Evolutionary conservation across 2,797 vertebrate species (phyloP).

Genomic region (Remorina albescens): DNA sequence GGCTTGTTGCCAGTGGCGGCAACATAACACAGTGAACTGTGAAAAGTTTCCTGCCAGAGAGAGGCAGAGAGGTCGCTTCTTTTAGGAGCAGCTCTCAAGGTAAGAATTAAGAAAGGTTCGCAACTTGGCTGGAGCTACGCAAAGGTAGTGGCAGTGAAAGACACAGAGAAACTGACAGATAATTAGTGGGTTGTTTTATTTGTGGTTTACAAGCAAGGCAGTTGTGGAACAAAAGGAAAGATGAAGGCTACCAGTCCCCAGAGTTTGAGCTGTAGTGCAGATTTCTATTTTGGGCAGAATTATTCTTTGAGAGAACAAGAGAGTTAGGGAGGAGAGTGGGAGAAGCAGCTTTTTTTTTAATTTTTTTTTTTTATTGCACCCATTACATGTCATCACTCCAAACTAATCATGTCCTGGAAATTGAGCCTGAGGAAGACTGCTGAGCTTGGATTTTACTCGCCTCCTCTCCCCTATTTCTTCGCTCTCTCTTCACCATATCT

Average conservation of each 20-base stretch:
- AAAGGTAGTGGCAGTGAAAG: slow-evolving; percentile 37
- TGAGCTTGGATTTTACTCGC: slow-evolving; percentile 77
- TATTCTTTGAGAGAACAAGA: slow-evolving; percentile 60
- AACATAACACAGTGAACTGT: slow-evolving; percentile 14
- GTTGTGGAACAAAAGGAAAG: slow-evolving; percentile 59
- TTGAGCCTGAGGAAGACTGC: slow-evolving; percentile 79
- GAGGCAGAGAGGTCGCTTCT: slow-evolving; percentile 14
- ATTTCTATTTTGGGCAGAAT: slow-evolving; percentile 63
- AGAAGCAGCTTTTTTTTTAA: slow-evolving; percentile 62
- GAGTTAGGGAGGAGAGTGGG: slow-evolving; percentile 29
- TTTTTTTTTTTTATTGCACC: slow-evolving; percentile 71
- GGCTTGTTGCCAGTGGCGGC: slow-evolving; percentile 21
- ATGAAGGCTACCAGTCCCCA: slow-evolving; percentile 53
- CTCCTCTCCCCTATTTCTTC: slow-evolving; percentile 34
- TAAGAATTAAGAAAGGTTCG: slow-evolving; percentile 44
- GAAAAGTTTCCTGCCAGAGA: slow-evolving; percentile 42
- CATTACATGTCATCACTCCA: slow-evolving; percentile 81
- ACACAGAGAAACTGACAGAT: slow-evolving; percentile 55
- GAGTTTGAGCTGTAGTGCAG: slow-evolving; percentile 56
- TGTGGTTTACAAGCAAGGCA: slow-evolving; percentile 57
- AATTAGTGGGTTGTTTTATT: slow-evolving; percentile 60
- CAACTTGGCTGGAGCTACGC: slow-evolving; percentile 34
- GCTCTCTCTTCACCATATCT: slow-evolving; percentile 27
- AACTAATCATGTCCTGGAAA: slow-evolving; percentile 84
- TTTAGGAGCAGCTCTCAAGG: slow-evolving; percentile 20